These are phyloP conservation scores for Oedothorax gibbosus DNA, from an alignment of 1,140 invertebrate species.

Conservation along the genomic window DNA sequence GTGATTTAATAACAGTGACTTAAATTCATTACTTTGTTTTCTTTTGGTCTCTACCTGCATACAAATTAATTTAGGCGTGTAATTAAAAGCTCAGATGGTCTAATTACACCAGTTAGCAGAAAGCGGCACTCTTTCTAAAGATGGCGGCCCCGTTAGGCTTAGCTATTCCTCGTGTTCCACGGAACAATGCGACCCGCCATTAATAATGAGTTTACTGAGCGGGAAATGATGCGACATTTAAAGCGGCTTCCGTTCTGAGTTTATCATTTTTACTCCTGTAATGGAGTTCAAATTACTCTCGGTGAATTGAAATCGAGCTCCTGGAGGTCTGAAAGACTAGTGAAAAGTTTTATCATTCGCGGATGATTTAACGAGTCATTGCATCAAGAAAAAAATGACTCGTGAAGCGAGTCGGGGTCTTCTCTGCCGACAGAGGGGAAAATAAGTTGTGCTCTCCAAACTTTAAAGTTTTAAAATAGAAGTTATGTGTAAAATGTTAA, in stretches of 20 bases:
- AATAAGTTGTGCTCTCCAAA: conserved; percentile 1
- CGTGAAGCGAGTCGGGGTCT: not conserved
- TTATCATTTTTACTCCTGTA: conserved; percentile 47
- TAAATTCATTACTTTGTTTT: conserved; percentile 44
- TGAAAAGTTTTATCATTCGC: conserved; percentile 17
- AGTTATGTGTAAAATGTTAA: too few relatives aligned
- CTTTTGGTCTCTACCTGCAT: conserved; percentile 1
- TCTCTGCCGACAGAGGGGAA: not conserved
- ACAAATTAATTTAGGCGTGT: conserved; percentile 46
- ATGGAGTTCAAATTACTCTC: conserved; percentile 46
- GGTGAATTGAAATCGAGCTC: conserved; percentile 16
- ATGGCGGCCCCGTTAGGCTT: conserved; percentile 25
- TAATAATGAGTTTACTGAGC: conserved; percentile 49
- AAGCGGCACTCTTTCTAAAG: conserved; percentile 35
- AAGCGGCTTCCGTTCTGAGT: conserved; percentile 40
- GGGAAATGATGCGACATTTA: conserved; percentile 51
- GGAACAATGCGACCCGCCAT: conserved; percentile 44
- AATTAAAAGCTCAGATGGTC: conserved; percentile 44
- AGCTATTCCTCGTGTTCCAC: not conserved
- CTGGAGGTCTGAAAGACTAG: not conserved
- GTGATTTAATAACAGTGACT: conserved; percentile 40
- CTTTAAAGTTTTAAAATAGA: too few relatives aligned
- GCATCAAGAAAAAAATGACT: not conserved
- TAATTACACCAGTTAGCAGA: conserved; percentile 39
- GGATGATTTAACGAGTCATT: conserved; percentile 33